Percentiles rank a stretch among this genome's conserved stretches.
Conservation (phyloP, 2,113 vertebrate genomes). For the Calcarius ornatus region DNA sequence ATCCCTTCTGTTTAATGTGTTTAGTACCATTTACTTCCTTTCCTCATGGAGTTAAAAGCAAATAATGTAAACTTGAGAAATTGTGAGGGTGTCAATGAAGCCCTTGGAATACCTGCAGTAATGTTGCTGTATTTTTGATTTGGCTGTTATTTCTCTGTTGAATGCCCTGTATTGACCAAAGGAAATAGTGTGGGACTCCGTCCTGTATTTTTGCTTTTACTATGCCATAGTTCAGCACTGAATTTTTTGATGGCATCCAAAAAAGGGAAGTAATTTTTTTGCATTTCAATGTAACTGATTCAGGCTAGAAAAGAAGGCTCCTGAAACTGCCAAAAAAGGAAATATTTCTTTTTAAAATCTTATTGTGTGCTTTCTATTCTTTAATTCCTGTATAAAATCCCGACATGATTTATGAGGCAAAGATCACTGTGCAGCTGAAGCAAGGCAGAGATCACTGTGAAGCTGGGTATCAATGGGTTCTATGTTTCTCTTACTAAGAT, state of each 20-base stretch:
- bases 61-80: not conserved
- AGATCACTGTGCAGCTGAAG: not conserved
- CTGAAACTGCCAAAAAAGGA: not conserved
- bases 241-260: not conserved
- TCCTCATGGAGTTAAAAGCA: not conserved
- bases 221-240: not conserved
- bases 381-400: not conserved
- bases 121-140: not conserved
- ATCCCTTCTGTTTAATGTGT: not conserved
- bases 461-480: not conserved
- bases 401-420: not conserved
- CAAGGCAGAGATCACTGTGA: not conserved
- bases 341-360: not conserved
- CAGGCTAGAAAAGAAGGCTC: not conserved
- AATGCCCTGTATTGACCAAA: not conserved
- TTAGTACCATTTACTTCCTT: not conserved
- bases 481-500: not conserved
- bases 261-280: constrained; percentile 28
- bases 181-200: not conserved
- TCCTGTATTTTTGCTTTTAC: not conserved
- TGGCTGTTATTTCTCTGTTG: not conserved
- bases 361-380: not conserved
- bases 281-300: not conserved
- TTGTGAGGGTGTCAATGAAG: not conserved
- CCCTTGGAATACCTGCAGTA: not conserved